Conservation (phyloP, 2,888 invertebrate genomes). For the Drosophila parthenogenetica region DNA sequence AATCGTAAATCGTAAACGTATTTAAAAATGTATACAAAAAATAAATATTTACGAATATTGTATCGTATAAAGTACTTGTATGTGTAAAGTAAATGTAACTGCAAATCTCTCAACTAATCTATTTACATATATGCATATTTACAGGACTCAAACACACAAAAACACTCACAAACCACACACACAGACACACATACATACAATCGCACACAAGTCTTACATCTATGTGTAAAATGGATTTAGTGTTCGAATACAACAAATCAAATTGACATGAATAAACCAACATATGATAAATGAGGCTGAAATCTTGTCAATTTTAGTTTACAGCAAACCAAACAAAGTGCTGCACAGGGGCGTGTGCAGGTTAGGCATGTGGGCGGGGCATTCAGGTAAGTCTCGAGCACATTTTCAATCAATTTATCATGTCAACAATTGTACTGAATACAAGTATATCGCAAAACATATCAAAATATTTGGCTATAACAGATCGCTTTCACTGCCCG, state of each 20-base stretch:
- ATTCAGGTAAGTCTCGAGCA: constrained; percentile 10
- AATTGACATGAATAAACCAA: constrained; percentile 74
- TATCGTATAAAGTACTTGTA: constrained; percentile 54
- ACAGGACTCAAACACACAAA: constrained; percentile 42
- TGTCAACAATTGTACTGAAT: constrained; percentile 31
- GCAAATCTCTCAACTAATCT: constrained; percentile 62
- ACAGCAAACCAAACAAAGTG: neutral
- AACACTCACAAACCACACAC: constrained; percentile 11
- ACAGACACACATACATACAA: constrained; percentile 12
- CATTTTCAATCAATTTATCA: constrained; percentile 45
- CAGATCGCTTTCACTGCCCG: constrained; percentile 61
- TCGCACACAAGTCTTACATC: constrained; percentile 19
- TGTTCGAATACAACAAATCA: constrained; percentile 53
- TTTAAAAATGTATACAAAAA: constrained; percentile 57
- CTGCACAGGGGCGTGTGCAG: no score
- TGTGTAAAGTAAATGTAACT: constrained; percentile 74
- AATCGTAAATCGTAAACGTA: constrained; percentile 53
- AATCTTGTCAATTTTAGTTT: constrained; percentile 27
- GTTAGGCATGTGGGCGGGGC: neutral
- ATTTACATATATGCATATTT: constrained; percentile 50
- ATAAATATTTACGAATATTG: constrained; percentile 62
- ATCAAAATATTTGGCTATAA: constrained; percentile 24
- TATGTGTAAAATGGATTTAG: constrained; percentile 57
- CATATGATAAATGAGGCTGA: constrained; percentile 58
- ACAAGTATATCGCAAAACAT: constrained; percentile 4